A percentile compares a stretch with the other conserved stretches of the same genome.
Conservation (phyloP, 2,888 invertebrate species). For the Reticulitermes lucifugus region DNA sequence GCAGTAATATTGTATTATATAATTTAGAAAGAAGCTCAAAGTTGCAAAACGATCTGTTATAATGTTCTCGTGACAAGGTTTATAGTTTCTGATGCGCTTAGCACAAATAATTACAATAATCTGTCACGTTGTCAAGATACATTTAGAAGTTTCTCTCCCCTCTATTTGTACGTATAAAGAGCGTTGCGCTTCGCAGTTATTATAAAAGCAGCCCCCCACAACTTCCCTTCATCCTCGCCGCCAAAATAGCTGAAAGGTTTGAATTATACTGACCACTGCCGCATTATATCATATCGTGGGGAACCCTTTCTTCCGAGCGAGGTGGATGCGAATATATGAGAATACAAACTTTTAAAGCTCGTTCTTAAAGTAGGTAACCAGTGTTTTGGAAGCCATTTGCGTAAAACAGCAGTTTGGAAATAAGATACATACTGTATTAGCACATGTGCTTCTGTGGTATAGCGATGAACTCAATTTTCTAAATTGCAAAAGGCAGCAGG, state of each 20-base stretch:
- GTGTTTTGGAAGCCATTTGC: conserved; percentile 47
- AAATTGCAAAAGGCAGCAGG: conserved; percentile 28
- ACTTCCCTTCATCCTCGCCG: background rate
- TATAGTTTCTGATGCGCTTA: too few species aligned
- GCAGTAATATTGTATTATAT: too few species aligned
- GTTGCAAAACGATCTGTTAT: too few species aligned
- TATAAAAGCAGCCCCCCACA: background rate
- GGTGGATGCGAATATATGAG: background rate
- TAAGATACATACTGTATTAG: conserved; percentile 25
- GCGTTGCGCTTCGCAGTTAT: background rate
- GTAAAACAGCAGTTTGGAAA: conserved; percentile 45
- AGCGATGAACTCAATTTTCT: conserved; percentile 35
- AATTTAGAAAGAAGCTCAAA: too few species aligned
- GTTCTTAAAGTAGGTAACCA: conserved; percentile 47
- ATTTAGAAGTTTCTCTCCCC: too few species aligned
- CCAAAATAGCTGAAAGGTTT: background rate
- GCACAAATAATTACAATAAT: too few species aligned
- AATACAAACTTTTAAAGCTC: conserved; percentile 33
- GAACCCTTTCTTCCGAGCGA: background rate
- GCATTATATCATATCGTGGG: background rate
- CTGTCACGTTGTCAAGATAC: too few species aligned
- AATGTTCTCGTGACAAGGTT: too few species aligned
- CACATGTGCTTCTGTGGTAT: background rate
- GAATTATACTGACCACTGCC: background rate
- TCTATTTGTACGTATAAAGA: background rate